phyloP scores from a whole-genome alignment of 2,113 vertebrate genomes.

The Chrysochloris asiatica region DNA sequence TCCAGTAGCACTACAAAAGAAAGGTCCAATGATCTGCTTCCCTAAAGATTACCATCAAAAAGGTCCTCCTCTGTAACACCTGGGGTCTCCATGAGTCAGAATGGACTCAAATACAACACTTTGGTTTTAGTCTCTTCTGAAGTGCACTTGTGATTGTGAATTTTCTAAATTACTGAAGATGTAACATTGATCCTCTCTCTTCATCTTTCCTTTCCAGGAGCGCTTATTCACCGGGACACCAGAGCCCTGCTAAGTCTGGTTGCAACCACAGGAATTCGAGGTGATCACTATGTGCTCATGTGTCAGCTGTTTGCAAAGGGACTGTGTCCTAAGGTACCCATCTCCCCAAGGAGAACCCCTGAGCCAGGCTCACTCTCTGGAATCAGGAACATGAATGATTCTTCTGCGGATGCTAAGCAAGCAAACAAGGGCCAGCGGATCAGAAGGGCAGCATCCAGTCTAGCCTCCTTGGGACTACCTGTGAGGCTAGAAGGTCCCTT shows the following conservation, averaged over 20 bases:
- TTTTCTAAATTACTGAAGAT: not conserved
- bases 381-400: not conserved
- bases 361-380: not conserved
- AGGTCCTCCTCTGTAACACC: too few relatives aligned
- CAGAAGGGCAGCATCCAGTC: too few relatives aligned
- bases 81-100: too few relatives aligned
- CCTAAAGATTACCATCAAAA: too few relatives aligned
- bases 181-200: not conserved
- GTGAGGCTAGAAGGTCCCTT: not conserved
- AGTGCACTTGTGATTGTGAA: not conserved
- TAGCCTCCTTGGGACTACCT: not conserved
- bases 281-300: not conserved
- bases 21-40: too few relatives aligned
- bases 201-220: slow-evolving; percentile 7
- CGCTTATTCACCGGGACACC: not conserved
- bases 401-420: not conserved
- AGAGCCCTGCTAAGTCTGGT: not conserved
- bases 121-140: not conserved
- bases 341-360: not conserved
- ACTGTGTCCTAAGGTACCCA: not conserved
- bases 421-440: not conserved
- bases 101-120: too few relatives aligned
- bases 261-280: not conserved
- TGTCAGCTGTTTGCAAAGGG: not conserved
- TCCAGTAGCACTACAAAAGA: too few relatives aligned